phyloP scores from a whole-genome alignment of 1,140 invertebrate genomes.

The Hermetia illucens region DNA sequence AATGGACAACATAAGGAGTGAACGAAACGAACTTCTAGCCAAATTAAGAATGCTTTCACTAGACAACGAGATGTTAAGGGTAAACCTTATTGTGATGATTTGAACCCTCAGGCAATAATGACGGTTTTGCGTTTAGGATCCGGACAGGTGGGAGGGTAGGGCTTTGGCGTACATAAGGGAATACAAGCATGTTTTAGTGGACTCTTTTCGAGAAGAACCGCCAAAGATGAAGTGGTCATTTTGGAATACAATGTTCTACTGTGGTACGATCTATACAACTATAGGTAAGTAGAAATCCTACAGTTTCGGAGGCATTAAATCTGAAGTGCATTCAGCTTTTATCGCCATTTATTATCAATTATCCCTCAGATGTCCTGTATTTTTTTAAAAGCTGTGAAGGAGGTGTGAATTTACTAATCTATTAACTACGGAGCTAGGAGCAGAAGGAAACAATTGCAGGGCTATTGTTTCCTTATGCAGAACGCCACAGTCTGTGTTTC shows the following conservation, averaged over 20 bases:
- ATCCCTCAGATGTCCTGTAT: too few species aligned
- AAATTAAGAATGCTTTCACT: neutral
- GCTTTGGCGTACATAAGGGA: neutral
- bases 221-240: conserved; percentile 56
- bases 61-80: neutral
- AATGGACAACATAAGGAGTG: neutral
- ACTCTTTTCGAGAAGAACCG: conserved; percentile 7
- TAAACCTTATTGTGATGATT: neutral
- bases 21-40: neutral
- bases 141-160: neutral
- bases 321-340: too few species aligned
- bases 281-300: conserved; percentile 75
- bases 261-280: conserved; percentile 85
- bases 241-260: conserved; percentile 83
- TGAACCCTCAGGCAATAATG: neutral
- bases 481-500: too few species aligned
- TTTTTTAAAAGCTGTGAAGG: too few species aligned
- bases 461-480: too few species aligned
- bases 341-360: too few species aligned
- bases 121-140: neutral
- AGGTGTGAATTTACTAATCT: too few species aligned
- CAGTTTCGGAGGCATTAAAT: too few species aligned
- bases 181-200: neutral
- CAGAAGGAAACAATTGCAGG: too few species aligned
- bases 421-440: too few species aligned